Evolutionary conservation across 1,140 invertebrate genomes (phyloP).

Genomic region (Pentalonia nigronervosa): DNA sequence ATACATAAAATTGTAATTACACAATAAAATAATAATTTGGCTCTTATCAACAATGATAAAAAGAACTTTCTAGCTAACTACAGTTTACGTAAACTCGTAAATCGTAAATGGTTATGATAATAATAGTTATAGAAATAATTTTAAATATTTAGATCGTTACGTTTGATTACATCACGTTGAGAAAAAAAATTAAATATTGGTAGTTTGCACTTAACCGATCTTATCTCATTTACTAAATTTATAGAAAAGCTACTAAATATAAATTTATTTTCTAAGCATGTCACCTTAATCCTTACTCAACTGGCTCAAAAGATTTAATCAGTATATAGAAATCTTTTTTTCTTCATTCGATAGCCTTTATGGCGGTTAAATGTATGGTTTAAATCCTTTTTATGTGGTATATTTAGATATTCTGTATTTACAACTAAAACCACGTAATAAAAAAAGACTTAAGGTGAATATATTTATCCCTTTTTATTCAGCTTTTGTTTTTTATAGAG

Average conservation of each 20-base stretch:
- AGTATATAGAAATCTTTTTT: constrained; percentile 24
- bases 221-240: background rate
- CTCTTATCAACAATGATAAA: background rate
- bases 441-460: constrained; percentile 3
- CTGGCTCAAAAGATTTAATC: constrained; percentile 44
- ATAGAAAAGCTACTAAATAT: too few relatives aligned
- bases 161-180: background rate
- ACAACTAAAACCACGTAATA: background rate
- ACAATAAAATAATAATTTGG: background rate
- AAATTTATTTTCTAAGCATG: background rate
- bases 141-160: background rate
- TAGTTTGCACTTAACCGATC: background rate
- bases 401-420: constrained; percentile 19
- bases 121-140: background rate
- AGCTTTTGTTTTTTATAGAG: background rate
- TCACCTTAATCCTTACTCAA: constrained; percentile 16
- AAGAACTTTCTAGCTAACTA: background rate
- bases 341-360: background rate
- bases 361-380: background rate
- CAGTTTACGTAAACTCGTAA: background rate
- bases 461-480: background rate
- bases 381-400: constrained; percentile 27
- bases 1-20: background rate
- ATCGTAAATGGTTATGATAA: background rate
- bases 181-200: background rate